Evolutionary conservation across 2,888 invertebrate species (phyloP), one percentile per base, ranked within the genome.

Genomic region (Caenorhabditis zanzibari): DNA sequence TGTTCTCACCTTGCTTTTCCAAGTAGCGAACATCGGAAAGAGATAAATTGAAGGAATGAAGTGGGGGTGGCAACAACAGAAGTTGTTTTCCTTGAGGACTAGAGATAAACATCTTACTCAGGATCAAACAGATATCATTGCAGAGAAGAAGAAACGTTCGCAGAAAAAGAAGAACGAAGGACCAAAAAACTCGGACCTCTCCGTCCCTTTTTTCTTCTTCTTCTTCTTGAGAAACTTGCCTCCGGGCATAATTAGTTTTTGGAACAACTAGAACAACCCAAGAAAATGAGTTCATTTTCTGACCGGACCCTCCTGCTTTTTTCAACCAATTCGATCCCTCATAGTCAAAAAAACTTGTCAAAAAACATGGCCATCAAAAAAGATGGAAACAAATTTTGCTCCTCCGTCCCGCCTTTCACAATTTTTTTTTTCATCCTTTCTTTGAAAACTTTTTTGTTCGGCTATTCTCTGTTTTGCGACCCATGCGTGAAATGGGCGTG

Each of bases 401-500:
- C 63, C 66, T 61, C 61, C 73, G 7, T 5, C 35, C n/a, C 73
- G 66, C 47, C 68, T 76, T 72, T 76, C 64, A 76, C 71, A 72
- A 64, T 76, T 64, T 81, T 82, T n/a, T n/a, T 64, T 77, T 66
- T 16, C 63, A 28, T 49, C 49, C 32, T 49, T 68, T 54, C 49
- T 35, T 64, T 44, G 2, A 63, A 64, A 59, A 44, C 59, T 82
- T 64, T 76, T 68, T 77, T 82, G 69, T 72, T 77, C 69, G 59
- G 68, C 76, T 71, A 82, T 71, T 76, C 76, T 68, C 68, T 76
- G 58, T 82, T 82, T 74, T 81, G 81, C 73, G 77, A 77, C 75
- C 72, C 77, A 77, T 82, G 82, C 82, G 76, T 76, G 81, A 84
- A 84, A 81, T 79, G 81, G 84, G 79, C 84, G 84, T 77, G 79